Evolutionary conservation across 2,797 vertebrate species (phyloP).

Genomic region (Sebastes minor): DNA sequence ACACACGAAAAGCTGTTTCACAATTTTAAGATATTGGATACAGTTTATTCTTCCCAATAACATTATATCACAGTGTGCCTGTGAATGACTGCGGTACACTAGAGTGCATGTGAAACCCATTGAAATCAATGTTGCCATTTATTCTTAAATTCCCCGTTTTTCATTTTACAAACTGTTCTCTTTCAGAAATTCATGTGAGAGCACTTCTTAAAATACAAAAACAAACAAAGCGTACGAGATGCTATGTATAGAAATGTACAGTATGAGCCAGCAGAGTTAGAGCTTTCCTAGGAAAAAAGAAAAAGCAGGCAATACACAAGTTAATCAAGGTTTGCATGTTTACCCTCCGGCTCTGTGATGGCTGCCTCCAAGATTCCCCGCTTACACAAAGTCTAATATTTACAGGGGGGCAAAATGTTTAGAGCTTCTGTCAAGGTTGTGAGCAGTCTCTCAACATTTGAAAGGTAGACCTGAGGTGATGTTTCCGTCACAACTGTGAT

Average conservation of each 20-base stretch:
- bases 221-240: not conserved
- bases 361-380: conserved; percentile 60
- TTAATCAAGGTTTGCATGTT: conserved; percentile 79
- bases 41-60: conserved; percentile 37
- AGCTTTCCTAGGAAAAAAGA: not conserved
- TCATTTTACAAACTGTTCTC: not conserved
- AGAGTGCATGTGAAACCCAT: conserved; percentile 25
- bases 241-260: conserved; percentile 16
- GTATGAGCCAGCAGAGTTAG: not conserved
- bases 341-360: conserved; percentile 66
- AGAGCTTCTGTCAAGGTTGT: conserved; percentile 61
- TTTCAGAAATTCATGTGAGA: not conserved
- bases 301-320: conserved; percentile 39
- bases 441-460: conserved; percentile 53
- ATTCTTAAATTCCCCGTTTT: not conserved
- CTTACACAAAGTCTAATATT: conserved; percentile 70
- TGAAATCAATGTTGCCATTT: conserved; percentile 20
- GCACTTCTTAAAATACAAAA: not conserved
- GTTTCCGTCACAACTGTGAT: conserved; percentile 53
- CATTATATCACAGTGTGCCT: not conserved
- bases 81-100: conserved; percentile 17
- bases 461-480: conserved; percentile 77
- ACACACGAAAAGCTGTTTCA: no score
- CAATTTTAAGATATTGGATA: conserved; percentile 13
- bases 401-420: conserved; percentile 62